These are phyloP conservation scores for Balaenoptera acutorostrata DNA, from an alignment of 2,113 vertebrate genomes.

Conservation along the genomic window DNA sequence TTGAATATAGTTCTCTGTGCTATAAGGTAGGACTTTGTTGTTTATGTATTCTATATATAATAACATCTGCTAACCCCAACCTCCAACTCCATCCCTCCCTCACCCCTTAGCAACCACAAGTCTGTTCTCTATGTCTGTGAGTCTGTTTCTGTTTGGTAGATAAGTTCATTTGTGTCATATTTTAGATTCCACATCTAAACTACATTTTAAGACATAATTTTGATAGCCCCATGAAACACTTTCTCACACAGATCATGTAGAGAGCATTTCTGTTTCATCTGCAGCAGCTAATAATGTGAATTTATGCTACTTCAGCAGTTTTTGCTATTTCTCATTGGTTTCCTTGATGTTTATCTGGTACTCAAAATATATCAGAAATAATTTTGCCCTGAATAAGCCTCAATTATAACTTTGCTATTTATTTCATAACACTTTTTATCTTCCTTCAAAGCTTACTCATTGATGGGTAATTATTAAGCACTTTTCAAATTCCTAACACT, in stretches of 20 bases:
- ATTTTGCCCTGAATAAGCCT: constrained; percentile 37
- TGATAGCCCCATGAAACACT: not conserved
- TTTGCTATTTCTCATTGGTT: constrained; percentile 16
- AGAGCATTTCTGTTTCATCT: not conserved
- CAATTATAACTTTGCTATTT: constrained; percentile 31
- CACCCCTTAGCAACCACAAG: not conserved
- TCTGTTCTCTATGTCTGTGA: not conserved
- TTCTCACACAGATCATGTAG: not conserved
- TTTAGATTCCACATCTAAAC: not conserved
- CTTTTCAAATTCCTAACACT: constrained; percentile 41
- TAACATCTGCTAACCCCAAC: not conserved
- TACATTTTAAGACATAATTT: not conserved
- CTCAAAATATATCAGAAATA: constrained; percentile 40
- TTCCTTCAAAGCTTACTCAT: constrained; percentile 28
- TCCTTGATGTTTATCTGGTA: constrained; percentile 32
- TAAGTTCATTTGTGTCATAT: not conserved
- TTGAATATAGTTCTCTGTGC: not conserved
- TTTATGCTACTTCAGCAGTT: not conserved
- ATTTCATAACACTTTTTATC: constrained; percentile 39
- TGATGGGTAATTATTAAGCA: constrained; percentile 44
- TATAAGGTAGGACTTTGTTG: not conserved
- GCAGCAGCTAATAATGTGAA: not conserved
- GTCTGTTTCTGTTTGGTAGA: not conserved
- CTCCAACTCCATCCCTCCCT: not conserved
- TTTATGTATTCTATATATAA: not conserved